Base-by-base conservation (phyloP, 2,888 invertebrate species). In the Xanthia icteritia region DNA sequence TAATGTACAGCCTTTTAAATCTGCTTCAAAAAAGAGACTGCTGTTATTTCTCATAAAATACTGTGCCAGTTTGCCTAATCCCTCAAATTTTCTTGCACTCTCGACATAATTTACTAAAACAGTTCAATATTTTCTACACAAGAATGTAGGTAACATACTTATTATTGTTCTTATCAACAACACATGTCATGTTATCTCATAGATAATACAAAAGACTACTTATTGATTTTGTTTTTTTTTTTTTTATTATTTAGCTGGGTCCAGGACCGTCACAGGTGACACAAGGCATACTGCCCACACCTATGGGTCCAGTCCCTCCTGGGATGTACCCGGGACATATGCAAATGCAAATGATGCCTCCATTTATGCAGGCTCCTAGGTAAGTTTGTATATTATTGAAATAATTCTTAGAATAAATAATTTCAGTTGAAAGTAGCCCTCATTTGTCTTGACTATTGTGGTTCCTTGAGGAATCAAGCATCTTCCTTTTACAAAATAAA, bases 311-410 rank as follows among this genome's bases (percentile, higher is more conserved):
- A 48, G 97, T 98, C 93, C 97, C 98, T 89, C 97, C 97, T 0
- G 98, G 97, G 67, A 97, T 97, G 96, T 97, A 98, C 92, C 97
- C 97, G 1, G 95, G 94, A 2, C 95, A 92, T 67, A 98, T 98
- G 97, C 97, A 97, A 61, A 98, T 98, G 97, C 98, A 98, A 78
- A 97, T 97, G 97, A 98, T 98, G 91, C 98, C 97, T 83, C 98
- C 97, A 31, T 98, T 98, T 91, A 98, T 98, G 97, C 97, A 97
- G 87, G 96, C 94, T 73, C 97, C 97, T 89, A 93, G 96, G 96
- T 96, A 86, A 93, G 91, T 77, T 97, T 96, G 0, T 39, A 48
- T 15, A 5, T 31, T 60, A n/a, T 39, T 42, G 31, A 5, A 13
- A 6, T 11, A 39, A 39, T 20, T 39, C 20, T 39, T 39, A 17